Conservation (phyloP, 2,797 vertebrate species). For the Eurystomus glaucurus region DNA sequence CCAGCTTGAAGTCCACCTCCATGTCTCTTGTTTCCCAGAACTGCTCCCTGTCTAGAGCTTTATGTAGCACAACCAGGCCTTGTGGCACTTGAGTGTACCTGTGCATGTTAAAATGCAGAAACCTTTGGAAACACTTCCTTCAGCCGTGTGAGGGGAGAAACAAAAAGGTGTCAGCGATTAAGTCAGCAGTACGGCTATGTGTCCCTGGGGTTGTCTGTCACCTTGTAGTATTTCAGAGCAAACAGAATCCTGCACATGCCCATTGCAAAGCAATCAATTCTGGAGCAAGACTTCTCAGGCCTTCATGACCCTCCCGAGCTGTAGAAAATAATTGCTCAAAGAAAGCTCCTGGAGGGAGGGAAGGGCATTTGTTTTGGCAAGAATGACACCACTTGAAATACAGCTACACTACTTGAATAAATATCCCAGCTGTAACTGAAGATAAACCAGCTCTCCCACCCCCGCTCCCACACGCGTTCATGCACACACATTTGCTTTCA, state of each 20-base stretch:
- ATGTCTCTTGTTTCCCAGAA: not conserved
- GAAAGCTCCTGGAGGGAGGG: constrained; percentile 8
- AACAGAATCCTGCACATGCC: not conserved
- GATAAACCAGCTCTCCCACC: not conserved
- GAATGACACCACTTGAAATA: constrained; percentile 11
- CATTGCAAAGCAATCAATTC: not conserved
- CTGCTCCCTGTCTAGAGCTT: not conserved
- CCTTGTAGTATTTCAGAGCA: not conserved
- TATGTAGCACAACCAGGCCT: not conserved
- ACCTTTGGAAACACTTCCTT: not conserved
- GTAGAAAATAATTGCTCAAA: constrained; percentile 28
- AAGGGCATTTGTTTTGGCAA: constrained; percentile 27
- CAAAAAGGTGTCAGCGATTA: not conserved
- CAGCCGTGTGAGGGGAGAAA: not conserved
- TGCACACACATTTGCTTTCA: not conserved
- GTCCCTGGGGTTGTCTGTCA: not conserved
- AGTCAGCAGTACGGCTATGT: not conserved
- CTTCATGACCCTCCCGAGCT: not conserved
- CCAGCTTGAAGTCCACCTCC: not conserved
- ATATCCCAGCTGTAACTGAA: constrained; percentile 21
- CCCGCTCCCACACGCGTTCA: rapidly evolving
- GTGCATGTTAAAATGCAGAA: not conserved
- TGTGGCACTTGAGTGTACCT: not conserved
- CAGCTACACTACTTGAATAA: constrained; percentile 10
- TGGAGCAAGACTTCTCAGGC: not conserved